A percentile compares a stretch with the other conserved stretches of the same genome.
phyloP scores from a whole-genome alignment of 2,888 invertebrate genomes.

The Drosophila longiperda region DNA sequence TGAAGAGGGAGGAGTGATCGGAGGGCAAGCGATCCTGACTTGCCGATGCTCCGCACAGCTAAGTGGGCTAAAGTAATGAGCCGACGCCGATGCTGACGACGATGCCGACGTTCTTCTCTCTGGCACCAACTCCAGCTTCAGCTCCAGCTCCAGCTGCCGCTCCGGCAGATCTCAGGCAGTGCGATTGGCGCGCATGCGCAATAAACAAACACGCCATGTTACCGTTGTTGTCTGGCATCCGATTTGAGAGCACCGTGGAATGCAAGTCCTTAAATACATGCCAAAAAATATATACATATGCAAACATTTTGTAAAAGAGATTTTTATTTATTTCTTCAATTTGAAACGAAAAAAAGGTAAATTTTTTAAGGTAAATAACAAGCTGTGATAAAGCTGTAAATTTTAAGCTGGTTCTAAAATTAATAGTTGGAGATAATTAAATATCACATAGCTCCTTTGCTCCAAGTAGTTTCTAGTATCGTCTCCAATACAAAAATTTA shows the following conservation, averaged over 20 bases:
- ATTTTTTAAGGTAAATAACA: not conserved
- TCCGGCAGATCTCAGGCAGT: slow-evolving; percentile 61
- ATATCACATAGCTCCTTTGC: not conserved
- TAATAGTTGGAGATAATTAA: not conserved
- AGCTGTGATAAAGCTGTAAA: not conserved
- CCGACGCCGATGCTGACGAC: slow-evolving; percentile 40
- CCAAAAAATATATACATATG: slow-evolving; percentile 15
- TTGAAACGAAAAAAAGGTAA: not conserved
- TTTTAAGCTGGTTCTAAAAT: not conserved
- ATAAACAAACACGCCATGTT: slow-evolving; percentile 82
- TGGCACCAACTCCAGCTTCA: slow-evolving; percentile 8
- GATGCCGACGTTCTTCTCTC: slow-evolving; percentile 17
- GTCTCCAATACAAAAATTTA: not conserved
- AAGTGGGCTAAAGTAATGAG: slow-evolving; percentile 80
- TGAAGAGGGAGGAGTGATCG: slow-evolving; percentile 20
- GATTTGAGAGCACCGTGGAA: slow-evolving; percentile 60
- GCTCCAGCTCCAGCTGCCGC: slow-evolving; percentile 25
- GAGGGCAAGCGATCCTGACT: slow-evolving; percentile 72
- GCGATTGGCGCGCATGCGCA: slow-evolving; percentile 80
- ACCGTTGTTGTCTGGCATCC: slow-evolving; percentile 74
- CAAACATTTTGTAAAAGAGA: not conserved
- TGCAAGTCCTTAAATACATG: not conserved
- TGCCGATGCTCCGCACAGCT: slow-evolving; percentile 62
- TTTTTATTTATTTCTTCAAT: not conserved
- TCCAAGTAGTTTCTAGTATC: not conserved